Base-by-base conservation (phyloP, 2,797 vertebrate genomes). In the Arnoldichthys spilopterus region DNA sequence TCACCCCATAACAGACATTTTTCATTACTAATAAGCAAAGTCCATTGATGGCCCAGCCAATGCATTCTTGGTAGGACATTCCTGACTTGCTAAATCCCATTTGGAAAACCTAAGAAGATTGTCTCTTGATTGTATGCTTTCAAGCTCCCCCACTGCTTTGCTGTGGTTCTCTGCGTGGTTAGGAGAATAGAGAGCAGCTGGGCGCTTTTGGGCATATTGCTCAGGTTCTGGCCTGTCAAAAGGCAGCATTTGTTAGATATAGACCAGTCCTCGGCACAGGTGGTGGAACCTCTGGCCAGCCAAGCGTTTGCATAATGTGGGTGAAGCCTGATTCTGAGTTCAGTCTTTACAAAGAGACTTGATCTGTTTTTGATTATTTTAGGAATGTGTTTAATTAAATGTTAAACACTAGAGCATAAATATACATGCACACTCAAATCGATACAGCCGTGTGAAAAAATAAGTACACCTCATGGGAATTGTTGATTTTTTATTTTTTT, bases 291-390 rank as follows among this genome's bases (percentile, higher is more conserved):
- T 82, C 45, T 45, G 71, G 58, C 40, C 72, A 62, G 70, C 62
- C 76, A 63, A 62, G 32, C 16, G 45, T 76, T 90, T 90, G 77
- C 85, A 85, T 89, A 87, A 92, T 86, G 61, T 85, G 18, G 74
- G 80, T 89, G 79, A 85, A 53, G 26, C 45, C 20, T 16, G 76
- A 53, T 26, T 62, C 32, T 32, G 12, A 11, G 53, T 68, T n/a
- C 59, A 67, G 63, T 74, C 59, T 75, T 80, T 30, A 69, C 51
- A 13, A 15, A 54, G 56, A 58, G 51, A 76, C 53, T 83, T 58
- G 15, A 37, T 1, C 1, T 37, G 16, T 77, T 43, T 63, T 54
- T 47, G 8, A 8, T 32, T 16, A 58, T 58, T 69, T 47, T 32
- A 30, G 28, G 28, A 32, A 61, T 58, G 22, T 16, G 20, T 53